These are phyloP conservation scores for Ammospiza caudacuta DNA, from an alignment of 2,113 vertebrate genomes.

Conservation along the genomic window DNA sequence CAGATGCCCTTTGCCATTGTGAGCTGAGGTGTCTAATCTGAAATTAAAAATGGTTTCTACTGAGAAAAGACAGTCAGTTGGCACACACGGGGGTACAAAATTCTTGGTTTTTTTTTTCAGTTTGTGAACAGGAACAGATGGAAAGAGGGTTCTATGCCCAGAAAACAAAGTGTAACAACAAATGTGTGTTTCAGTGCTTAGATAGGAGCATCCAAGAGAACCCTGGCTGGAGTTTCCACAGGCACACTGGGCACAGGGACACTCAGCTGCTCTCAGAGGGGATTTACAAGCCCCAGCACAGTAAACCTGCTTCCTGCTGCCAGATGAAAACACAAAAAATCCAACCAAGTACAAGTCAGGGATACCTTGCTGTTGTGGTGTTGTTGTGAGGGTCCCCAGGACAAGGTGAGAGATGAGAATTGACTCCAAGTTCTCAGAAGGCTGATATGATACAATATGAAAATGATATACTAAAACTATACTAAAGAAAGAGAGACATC, in stretches of 20 bases:
- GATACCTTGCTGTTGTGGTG: too few species aligned
- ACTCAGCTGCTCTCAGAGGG: not conserved
- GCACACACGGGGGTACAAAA: not conserved
- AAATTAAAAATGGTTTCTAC: not conserved
- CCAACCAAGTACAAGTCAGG: not conserved
- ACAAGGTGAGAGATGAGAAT: too few species aligned
- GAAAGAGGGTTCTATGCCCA: not conserved
- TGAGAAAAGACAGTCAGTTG: not conserved
- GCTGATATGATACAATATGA: too few species aligned
- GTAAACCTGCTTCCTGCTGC: not conserved
- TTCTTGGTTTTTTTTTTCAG: not conserved
- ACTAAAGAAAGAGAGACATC: too few species aligned
- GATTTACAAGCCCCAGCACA: not conserved
- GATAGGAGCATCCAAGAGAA: not conserved
- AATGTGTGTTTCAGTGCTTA: not conserved
- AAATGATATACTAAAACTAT: too few species aligned
- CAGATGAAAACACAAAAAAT: not conserved
- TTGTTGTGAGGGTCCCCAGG: too few species aligned
- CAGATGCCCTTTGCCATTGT: not conserved
- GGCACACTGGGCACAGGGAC: not conserved
- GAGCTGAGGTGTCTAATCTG: not conserved
- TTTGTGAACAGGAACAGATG: not conserved
- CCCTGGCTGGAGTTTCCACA: not conserved
- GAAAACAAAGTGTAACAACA: not conserved
- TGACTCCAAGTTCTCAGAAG: too few species aligned